These are phyloP conservation scores for Vicugna pacos DNA, from an alignment of 2,113 vertebrate genomes.

Conservation along the genomic window DNA sequence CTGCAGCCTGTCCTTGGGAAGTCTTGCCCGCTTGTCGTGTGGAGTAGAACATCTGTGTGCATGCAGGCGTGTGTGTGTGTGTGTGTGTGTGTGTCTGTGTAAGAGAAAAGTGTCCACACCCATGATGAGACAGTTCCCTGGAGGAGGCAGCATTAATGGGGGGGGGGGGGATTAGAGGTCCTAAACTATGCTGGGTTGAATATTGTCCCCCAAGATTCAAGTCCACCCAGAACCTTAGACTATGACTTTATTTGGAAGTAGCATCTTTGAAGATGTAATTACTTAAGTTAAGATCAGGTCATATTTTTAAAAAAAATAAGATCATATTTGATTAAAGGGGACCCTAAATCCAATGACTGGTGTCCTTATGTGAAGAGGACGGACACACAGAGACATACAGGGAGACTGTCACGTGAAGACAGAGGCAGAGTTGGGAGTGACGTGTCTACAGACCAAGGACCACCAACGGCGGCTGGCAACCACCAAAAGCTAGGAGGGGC, in stretches of 20 bases:
- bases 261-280: neutral
- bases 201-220: neutral
- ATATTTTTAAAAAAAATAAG: too few relatives aligned
- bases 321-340: neutral
- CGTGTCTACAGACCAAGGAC: rapidly evolving
- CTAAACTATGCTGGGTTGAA: neutral
- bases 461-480: neutral
- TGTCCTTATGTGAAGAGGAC: neutral
- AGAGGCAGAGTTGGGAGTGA: neutral
- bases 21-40: neutral
- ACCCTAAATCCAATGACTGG: neutral
- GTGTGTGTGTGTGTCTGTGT: neutral
- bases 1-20: slow-evolving; percentile 29
- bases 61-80: rapidly evolving
- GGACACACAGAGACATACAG: neutral
- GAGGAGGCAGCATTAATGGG: neutral
- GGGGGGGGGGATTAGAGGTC: neutral
- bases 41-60: neutral
- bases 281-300: neutral
- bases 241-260: neutral
- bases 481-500: too few relatives aligned
- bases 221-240: neutral
- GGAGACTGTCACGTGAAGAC: rapidly evolving
- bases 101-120: neutral
- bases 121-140: neutral